Evolutionary conservation across 2,888 invertebrate genomes (phyloP), one percentile per base, ranked within the genome.

Genomic region (Anorthoa munda): DNA sequence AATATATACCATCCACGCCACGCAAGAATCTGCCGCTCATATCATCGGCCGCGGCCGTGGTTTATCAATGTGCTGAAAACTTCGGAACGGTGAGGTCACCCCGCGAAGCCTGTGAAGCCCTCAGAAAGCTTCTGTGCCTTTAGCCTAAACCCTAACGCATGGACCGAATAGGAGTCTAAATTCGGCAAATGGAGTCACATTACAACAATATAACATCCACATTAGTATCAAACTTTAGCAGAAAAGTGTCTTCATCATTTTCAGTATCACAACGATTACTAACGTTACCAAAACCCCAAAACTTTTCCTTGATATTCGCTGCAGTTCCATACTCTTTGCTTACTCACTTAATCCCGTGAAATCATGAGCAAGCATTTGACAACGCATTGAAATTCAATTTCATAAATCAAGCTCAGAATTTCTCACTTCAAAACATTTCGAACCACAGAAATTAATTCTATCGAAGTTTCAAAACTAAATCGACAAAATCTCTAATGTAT

Each of bases 381-480:
- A 66, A 69, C 56, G 48, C 55, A 75, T 58, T 53, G n/a, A 82
- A 68, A 67, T 79, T 70, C 59, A 68, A 75, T 84, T 72, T 26
- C 72, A 61, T 74, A 70, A 67, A 78, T 78, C 55, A 64, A 66
- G 56, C 58, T 45, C 11, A 12, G 17, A 66, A 73, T 61, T 67
- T 48, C 48, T 1, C 13, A 66, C 31, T 60, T 53, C 17, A 53
- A 39, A 17, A 53, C 31, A 61, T 63, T 46, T 65, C 46, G 48
- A 53, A 48, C 51, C 15, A n/a, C 23, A 66, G 55, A 73, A 66
- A 83, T 84, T 76, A 76, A 70, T 84, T 78, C 21, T 45, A 63
- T 63, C 66, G 39, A 80, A 80, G 66, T 77, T 77, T 31, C 48
- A 21, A 69, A 77, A 67, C 72, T 65, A 74, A 76, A 79, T 69